Conservation (phyloP, 2,888 invertebrate genomes). For the Dexiosoma caninum region DNA sequence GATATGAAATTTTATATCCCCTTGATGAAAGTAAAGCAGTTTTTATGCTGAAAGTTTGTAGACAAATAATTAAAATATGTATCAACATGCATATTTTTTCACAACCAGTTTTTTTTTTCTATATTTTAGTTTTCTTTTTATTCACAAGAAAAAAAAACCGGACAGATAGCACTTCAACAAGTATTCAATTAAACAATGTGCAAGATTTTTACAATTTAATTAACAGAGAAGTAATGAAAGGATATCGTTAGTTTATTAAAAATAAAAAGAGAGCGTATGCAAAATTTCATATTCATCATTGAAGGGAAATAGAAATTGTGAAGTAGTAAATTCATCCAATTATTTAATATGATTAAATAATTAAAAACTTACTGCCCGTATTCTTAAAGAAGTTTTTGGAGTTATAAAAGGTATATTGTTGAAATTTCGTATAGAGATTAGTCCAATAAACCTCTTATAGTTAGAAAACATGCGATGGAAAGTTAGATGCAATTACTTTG, state of each 20-base stretch:
- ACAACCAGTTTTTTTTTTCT: neutral
- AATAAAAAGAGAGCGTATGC: neutral
- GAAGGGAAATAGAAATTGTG: neutral
- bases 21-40: neutral
- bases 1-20: constrained; percentile 19
- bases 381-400: too few relatives aligned
- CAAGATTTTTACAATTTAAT: constrained; percentile 4
- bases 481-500: too few relatives aligned
- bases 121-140: neutral
- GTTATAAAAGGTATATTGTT: too few relatives aligned
- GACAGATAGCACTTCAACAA: neutral
- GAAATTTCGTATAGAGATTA: too few relatives aligned
- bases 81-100: too few relatives aligned
- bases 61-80: constrained; percentile 4
- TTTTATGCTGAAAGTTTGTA: neutral
- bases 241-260: too few relatives aligned
- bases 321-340: too few relatives aligned
- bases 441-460: too few relatives aligned
- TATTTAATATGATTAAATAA: too few relatives aligned
- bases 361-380: too few relatives aligned
- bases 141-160: neutral
- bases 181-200: constrained; percentile 8
- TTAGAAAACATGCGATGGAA: too few relatives aligned
- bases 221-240: constrained; percentile 1
- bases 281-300: neutral